Base-by-base conservation (phyloP, 2,113 vertebrate genomes). In the Acrocephalus kingi region DNA sequence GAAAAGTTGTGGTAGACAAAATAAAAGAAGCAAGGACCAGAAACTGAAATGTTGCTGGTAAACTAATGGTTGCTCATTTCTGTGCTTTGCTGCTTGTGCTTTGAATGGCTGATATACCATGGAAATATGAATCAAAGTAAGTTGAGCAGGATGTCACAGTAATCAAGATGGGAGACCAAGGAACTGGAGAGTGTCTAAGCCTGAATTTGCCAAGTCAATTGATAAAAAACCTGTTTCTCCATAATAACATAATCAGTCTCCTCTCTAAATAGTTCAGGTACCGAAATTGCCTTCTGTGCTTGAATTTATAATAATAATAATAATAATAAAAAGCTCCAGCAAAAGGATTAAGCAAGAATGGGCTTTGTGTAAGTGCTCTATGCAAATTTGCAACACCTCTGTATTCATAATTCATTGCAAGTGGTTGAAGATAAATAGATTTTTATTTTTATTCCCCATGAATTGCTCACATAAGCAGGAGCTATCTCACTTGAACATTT, bases 381-480 rank as follows among this genome's bases (percentile, higher is more conserved):
- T 96, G 95, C 95, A 96, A 95, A 95, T 95, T 89, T 20, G 46
- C 73, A 89, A 95, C 91, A 95, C 90, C 68, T 95, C 90, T 66
- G n/a, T 66, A 95, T 97, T 95, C 86, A 94, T 97, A 95, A 97
- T 96, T 95, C 93, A 97, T 94, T 82, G 81, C 88, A 91, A 92
- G 84, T 54, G 27, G 83, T 76, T 86, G 84, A 97, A 96, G 43
- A 95, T 94, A 97, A 97, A 97, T 92, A 95, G 95, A 95, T 90
- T 97, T 96, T 97, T 95, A 97, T 94, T 96, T 97, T 97, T 96
- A 95, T 95, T 95, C 94, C 35, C 75, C 31, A 5, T 90, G 93
- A 96, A 93, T 94, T 48, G 62, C 86, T 90, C 94, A 89, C 90
- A 94, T 83, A 97, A 95, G 90, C 66, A 91, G 75, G 62, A 94